Conservation (phyloP, 2,797 vertebrate genomes). For the Helarctos malayanus region DNA sequence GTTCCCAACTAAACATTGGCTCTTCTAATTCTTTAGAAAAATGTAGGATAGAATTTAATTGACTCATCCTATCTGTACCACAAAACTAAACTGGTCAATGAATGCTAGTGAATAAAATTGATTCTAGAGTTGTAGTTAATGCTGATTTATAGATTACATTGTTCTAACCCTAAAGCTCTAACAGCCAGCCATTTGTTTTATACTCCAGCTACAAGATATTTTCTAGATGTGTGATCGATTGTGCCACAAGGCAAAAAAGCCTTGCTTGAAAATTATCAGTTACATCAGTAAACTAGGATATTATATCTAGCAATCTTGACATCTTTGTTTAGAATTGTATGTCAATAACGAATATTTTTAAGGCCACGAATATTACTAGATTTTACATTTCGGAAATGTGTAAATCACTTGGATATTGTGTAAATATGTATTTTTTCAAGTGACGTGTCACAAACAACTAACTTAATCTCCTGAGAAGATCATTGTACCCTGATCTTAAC, state of each 20-base stretch:
- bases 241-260: background rate
- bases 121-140: background rate
- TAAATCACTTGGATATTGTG: background rate
- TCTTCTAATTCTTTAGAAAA: background rate
- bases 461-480: slow-evolving; percentile 8
- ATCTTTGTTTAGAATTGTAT: background rate
- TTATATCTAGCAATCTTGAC: background rate
- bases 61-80: background rate
- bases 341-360: background rate
- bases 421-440: slow-evolving; percentile 54
- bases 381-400: slow-evolving; percentile 17
- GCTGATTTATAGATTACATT: background rate
- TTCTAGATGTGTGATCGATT: slow-evolving; percentile 27
- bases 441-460: slow-evolving; percentile 1
- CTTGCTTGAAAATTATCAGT: background rate
- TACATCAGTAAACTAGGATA: background rate
- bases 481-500: slow-evolving; percentile 1
- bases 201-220: background rate
- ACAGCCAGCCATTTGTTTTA: background rate
- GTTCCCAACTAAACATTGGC: background rate
- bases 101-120: background rate
- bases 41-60: background rate
- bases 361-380: background rate
- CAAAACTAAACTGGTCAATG: background rate
- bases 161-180: background rate